Evolutionary conservation across 2,797 vertebrate genomes (phyloP).

Genomic region (Sebastes dallii): DNA sequence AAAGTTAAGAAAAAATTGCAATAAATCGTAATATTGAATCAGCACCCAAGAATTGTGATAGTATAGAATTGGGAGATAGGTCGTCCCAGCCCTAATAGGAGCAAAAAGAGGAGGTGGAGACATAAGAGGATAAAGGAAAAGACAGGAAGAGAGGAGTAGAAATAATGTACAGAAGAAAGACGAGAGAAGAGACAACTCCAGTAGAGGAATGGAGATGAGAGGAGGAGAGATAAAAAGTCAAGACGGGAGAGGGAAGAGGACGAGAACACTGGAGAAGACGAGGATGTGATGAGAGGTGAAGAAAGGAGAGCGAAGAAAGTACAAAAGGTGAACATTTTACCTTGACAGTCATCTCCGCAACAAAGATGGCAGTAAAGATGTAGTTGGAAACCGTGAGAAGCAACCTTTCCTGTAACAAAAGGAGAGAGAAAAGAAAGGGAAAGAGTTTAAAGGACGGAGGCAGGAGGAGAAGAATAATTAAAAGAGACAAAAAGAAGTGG

Average conservation of each 20-base stretch:
- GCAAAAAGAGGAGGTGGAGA: too few species aligned
- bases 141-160: neutral
- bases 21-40: too few species aligned
- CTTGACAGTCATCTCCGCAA: conserved; percentile 97
- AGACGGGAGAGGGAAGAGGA: neutral
- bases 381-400: conserved; percentile 98
- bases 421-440: neutral
- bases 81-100: too few species aligned
- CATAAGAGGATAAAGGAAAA: neutral
- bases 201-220: neutral
- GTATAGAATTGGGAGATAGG: too few species aligned
- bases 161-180: neutral
- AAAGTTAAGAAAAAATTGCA: too few species aligned
- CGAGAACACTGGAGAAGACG: neutral
- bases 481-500: neutral
- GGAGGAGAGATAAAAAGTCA: neutral
- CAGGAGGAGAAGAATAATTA: neutral
- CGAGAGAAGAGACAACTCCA: neutral
- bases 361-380: conserved; percentile 98
- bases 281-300: neutral
- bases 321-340: conserved; percentile 69
- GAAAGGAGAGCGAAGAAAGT: neutral
- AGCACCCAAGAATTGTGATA: too few species aligned
- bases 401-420: conserved; percentile 87
- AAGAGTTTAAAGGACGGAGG: neutral